Evolutionary conservation across 2,888 invertebrate species (phyloP).

Genomic region (Cephus nigrinus): DNA sequence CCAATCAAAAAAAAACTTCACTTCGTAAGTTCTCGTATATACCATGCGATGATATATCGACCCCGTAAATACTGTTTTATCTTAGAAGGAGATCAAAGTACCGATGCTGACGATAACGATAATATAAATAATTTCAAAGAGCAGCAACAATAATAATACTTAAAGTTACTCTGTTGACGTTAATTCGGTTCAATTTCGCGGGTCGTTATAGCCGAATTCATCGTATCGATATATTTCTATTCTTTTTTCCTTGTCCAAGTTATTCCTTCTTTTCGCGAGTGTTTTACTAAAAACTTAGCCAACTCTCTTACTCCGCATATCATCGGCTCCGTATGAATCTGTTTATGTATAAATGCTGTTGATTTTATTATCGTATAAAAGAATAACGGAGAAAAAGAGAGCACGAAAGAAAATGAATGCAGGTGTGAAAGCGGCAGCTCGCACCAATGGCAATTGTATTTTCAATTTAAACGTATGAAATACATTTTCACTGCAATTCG

Average conservation of each 20-base stretch:
- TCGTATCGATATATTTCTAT: not conserved
- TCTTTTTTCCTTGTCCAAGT: not conserved
- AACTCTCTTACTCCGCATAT: not conserved
- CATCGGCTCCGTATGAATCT: not conserved
- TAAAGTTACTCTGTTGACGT: not conserved
- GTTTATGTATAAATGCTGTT: not conserved
- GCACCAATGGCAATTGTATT: too few relatives aligned
- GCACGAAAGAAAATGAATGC: too few relatives aligned
- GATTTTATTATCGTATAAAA: not conserved
- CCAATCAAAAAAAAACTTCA: constrained; percentile 15
- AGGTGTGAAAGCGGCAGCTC: too few relatives aligned
- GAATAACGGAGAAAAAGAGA: not conserved
- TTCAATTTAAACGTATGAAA: too few relatives aligned
- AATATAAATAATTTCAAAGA: not conserved
- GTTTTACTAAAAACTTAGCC: not conserved
- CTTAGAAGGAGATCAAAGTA: constrained; percentile 25
- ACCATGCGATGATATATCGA: constrained; percentile 19
- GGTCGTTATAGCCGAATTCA: not conserved
- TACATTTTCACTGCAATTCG: too few relatives aligned
- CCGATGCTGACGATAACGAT: not conserved
- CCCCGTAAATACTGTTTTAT: constrained; percentile 10
- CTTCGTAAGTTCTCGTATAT: constrained; percentile 32
- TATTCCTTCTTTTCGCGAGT: not conserved
- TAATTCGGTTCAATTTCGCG: not conserved
- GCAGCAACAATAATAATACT: not conserved